These are phyloP conservation scores for Acanthosepion lycidas DNA, from an alignment of 2,888 invertebrate species.

Conservation along the genomic window DNA sequence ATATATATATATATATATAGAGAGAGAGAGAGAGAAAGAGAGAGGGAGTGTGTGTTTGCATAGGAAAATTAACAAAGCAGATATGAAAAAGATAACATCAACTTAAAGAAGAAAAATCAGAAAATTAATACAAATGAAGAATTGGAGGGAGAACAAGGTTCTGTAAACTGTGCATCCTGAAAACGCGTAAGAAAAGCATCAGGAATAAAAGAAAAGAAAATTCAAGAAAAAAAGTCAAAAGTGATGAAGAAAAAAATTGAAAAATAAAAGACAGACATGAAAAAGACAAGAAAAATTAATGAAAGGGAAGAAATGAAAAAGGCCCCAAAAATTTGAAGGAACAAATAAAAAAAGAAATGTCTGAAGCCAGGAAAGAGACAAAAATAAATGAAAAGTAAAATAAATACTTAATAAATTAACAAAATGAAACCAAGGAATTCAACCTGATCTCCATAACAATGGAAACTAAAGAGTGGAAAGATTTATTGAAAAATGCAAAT, in stretches of 20 bases:
- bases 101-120: background rate
- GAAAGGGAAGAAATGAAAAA: background rate
- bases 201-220: background rate
- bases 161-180: too few species aligned
- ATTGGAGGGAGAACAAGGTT: background rate
- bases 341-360: background rate
- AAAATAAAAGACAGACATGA: background rate
- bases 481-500: conserved; percentile 33
- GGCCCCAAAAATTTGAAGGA: background rate
- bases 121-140: background rate
- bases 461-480: conserved; percentile 17
- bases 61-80: too few species aligned
- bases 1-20: too few species aligned
- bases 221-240: background rate
- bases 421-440: conserved; percentile 33
- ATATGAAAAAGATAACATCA: too few species aligned
- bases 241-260: background rate
- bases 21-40: too few species aligned
- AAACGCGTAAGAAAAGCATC: too few species aligned
- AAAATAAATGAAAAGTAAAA: background rate
- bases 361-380: background rate
- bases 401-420: background rate
- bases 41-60: too few species aligned
- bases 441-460: conserved; percentile 33
- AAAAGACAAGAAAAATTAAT: background rate